A percentile compares a stretch with the other conserved stretches of the same genome.
Evolutionary conservation across 2,113 vertebrate species (phyloP).

Genomic region (Odobenus rosmarus): DNA sequence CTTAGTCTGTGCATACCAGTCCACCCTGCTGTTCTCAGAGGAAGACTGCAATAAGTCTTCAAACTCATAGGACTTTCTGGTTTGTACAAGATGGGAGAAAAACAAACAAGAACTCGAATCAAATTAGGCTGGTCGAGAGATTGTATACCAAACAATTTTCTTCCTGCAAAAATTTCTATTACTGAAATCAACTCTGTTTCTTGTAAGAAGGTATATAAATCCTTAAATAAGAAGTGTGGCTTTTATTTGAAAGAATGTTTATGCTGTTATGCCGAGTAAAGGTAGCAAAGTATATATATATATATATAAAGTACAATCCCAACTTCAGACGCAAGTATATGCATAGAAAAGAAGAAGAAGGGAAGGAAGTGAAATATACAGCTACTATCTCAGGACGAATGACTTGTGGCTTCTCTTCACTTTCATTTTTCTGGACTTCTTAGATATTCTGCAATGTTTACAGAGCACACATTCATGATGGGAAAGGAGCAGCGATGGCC

Average conservation of each 20-base stretch:
- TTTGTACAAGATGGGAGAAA: not conserved
- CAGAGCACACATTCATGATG: not conserved
- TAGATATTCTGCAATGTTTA: too few species aligned
- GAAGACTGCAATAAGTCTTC: constrained; percentile 95
- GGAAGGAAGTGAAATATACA: not conserved
- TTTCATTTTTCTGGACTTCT: not conserved
- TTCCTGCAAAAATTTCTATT: not conserved
- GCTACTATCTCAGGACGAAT: not conserved
- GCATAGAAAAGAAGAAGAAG: not conserved
- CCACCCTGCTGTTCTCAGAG: constrained; percentile 89
- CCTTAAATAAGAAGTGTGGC: not conserved
- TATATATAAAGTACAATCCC: not conserved
- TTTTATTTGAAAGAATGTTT: not conserved
- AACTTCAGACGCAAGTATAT: not conserved
- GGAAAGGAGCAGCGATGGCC: not conserved
- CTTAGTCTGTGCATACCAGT: constrained; percentile 96
- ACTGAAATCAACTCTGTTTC: not conserved
- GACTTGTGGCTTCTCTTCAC: not conserved
- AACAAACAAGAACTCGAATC: not conserved
- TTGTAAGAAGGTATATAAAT: not conserved
- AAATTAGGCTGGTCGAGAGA: not conserved
- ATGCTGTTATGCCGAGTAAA: not conserved
- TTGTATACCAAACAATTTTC: not conserved
- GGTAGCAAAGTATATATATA: not conserved
- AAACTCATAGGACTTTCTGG: constrained; percentile 98